Conservation (phyloP, 2,888 invertebrate genomes). For the Crossocerus cetratus region DNA sequence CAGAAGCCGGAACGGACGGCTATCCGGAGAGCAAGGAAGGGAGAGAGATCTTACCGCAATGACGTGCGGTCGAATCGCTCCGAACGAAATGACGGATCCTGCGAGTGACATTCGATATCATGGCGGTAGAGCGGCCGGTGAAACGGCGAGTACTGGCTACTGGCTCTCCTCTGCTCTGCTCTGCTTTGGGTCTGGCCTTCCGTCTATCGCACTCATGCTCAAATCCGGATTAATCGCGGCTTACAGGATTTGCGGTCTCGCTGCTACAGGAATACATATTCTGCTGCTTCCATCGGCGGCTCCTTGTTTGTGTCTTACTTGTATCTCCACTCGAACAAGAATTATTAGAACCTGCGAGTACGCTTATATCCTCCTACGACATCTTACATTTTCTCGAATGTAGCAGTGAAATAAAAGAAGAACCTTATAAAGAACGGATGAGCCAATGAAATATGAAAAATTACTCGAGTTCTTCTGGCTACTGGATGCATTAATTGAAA, state of each 20-base stretch:
- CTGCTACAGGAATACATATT: too few species aligned
- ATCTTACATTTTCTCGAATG: too few species aligned
- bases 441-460: too few species aligned
- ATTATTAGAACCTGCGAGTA: too few species aligned
- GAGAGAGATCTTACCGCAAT: slow-evolving; percentile 75
- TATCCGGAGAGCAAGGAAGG: background rate
- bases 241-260: slow-evolving; percentile 37
- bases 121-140: slow-evolving; percentile 67
- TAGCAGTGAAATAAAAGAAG: too few species aligned
- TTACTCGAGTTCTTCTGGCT: too few species aligned
- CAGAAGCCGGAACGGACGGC: slow-evolving; percentile 62
- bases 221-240: slow-evolving; percentile 61
- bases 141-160: slow-evolving; percentile 52
- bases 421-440: too few species aligned
- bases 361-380: too few species aligned
- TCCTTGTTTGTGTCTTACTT: too few species aligned
- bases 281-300: too few species aligned
- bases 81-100: slow-evolving; percentile 76
- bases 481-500: too few species aligned
- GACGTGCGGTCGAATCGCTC: slow-evolving; percentile 76
- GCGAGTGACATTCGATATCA: slow-evolving; percentile 77
- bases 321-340: too few species aligned
- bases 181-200: slow-evolving; percentile 61
- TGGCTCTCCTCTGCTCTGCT: slow-evolving; percentile 24
- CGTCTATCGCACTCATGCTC: slow-evolving; percentile 60